Evolutionary conservation across 2,797 vertebrate species (phyloP), one percentile per base, ranked within the genome.

Genomic region (Sebastes nivosus): DNA sequence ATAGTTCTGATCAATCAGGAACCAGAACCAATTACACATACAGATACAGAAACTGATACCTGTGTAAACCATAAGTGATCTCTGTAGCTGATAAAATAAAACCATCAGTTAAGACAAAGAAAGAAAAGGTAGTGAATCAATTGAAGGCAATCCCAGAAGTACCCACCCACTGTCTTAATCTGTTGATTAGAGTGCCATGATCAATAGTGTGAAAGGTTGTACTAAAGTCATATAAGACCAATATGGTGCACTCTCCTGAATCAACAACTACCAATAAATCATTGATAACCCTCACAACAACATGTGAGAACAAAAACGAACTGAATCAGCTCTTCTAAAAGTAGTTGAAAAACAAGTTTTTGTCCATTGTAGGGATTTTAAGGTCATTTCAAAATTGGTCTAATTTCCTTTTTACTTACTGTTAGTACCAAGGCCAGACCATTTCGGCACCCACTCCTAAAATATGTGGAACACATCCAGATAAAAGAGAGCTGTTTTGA

Each of bases 401-500:
- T 2, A 52, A 55, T 66, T 52, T 59, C 46, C n/a, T 38, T 25
- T 67, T 72, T 65, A 69, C 57, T 57, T 52, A 27, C 50, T 14
- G 50, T 63, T 65, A 67, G 27, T 58, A 78, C 73, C 52, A 79
- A 77, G 57, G 70, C 32, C 65, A 64, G 38, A 65, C 27, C 64
- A n/a, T 79, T 72, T 82, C 54, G 46, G 36, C 65, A 29, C 9
- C 29, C 34, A 27, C 27, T 52, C 32, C 63, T 36, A 63, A 87
- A 70, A 71, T 61, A 74, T 80, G 46, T 72, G 72, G 75, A 79
- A 79, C 50, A 77, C 18, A 61, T 80, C 67, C 54, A 78, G 72
- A 78, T 71, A 60, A 79, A 81, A 86, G 75, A 84, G 57, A 82
- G 77, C 73, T 75, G 79, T 79, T 88, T 69, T 80, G 38, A 83